A percentile compares a stretch with the other conserved stretches of the same genome.
Evolutionary conservation across 2,888 invertebrate species (phyloP).

Genomic region (Gastrophysa polygoni): DNA sequence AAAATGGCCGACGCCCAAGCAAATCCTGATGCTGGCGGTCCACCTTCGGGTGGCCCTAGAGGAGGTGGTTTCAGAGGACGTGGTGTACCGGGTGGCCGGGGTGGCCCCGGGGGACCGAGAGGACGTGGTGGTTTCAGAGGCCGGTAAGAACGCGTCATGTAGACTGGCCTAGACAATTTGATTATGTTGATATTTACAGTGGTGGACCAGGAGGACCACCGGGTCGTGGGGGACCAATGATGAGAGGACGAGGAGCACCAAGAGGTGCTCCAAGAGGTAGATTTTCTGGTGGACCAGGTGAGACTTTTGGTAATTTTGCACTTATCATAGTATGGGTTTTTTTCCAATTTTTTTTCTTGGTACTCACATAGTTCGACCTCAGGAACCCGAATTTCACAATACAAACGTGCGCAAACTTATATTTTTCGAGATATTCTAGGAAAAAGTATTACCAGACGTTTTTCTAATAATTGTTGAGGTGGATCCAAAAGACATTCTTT

Average conservation of each 20-base stretch:
- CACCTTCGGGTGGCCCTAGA: conserved; percentile 11
- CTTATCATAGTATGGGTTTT: too few relatives aligned
- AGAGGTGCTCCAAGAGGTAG: conserved; percentile 42
- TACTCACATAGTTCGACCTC: too few relatives aligned
- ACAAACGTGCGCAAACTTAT: too few relatives aligned
- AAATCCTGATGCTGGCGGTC: not conserved
- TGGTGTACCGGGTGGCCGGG: conserved; percentile 29
- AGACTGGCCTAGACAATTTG: too few relatives aligned
- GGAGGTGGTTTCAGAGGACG: conserved; percentile 21
- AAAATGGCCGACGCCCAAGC: conserved; percentile 15
- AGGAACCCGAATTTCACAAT: too few relatives aligned
- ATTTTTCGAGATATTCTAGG: too few relatives aligned
- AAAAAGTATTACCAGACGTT: too few relatives aligned
- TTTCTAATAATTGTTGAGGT: too few relatives aligned
- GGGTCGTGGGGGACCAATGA: conserved; percentile 45
- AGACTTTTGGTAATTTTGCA: too few relatives aligned
- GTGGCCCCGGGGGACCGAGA: conserved; percentile 30
- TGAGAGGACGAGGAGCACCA: conserved; percentile 43
- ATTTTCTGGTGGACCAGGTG: conserved; percentile 40
- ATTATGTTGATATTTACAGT: conserved; percentile 28
- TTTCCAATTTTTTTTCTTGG: too few relatives aligned
- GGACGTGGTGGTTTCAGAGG: conserved; percentile 38
- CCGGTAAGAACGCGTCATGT: conserved; percentile 32
- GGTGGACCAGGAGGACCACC: conserved; percentile 45
- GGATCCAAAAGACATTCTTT: too few relatives aligned